Percentiles rank a stretch among this genome's conserved stretches.
Conservation (phyloP, 2,797 vertebrate species). For the Diplodus sargus region DNA sequence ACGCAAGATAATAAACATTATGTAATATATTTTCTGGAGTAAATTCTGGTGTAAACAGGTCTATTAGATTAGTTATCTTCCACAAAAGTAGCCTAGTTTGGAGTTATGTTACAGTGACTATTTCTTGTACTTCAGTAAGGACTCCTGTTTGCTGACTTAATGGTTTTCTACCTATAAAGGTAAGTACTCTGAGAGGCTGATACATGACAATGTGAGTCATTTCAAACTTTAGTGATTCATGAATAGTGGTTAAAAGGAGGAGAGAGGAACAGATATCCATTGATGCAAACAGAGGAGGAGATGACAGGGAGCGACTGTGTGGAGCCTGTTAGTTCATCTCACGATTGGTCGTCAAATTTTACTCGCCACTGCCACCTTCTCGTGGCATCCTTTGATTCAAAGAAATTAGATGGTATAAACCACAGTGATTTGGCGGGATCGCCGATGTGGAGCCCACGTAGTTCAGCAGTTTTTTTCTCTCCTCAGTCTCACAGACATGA, state of each 20-base stretch:
- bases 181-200: no score
- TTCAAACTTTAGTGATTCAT: not conserved
- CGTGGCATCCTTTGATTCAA: constrained; percentile 65
- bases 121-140: not conserved
- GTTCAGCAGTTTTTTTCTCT: constrained; percentile 1
- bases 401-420: constrained; percentile 59
- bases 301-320: constrained; percentile 27
- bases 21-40: no score
- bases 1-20: not conserved
- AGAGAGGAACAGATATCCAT: constrained; percentile 58
- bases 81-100: not conserved
- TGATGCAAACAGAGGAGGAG: constrained; percentile 55
- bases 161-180: not conserved
- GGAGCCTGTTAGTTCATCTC: constrained; percentile 61
- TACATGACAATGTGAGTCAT: not conserved
- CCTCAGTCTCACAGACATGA: constrained; percentile 62
- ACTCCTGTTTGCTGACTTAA: not conserved
- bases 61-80: not conserved
- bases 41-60: not conserved
- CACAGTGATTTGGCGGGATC: constrained; percentile 31
- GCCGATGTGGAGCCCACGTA: constrained; percentile 18
- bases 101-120: not conserved
- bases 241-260: constrained; percentile 21
- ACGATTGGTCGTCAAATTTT: constrained; percentile 71
- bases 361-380: constrained; percentile 61